Percentiles rank a stretch among this genome's conserved stretches.
phyloP scores from a whole-genome alignment of 2,797 vertebrate genomes.

The Neosilurus hyrtlii region DNA sequence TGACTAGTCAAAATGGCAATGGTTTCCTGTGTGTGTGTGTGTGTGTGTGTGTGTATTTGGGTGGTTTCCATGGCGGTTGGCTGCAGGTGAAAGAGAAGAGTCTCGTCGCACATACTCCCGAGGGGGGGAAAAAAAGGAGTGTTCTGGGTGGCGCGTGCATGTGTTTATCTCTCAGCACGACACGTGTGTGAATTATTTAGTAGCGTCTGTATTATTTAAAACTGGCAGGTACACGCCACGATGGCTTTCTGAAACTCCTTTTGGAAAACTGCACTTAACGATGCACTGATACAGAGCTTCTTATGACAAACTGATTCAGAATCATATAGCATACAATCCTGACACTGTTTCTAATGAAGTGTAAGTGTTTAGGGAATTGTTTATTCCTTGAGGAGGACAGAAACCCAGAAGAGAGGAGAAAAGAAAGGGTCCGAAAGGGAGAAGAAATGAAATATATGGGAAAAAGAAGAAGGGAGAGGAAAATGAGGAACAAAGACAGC shows the following conservation, averaged over 20 bases:
- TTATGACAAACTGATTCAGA: background rate
- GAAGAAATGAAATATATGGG: background rate
- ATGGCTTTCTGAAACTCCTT: constrained; percentile 53
- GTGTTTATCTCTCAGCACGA: constrained; percentile 45
- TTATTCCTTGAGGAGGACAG: background rate
- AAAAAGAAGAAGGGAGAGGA: background rate
- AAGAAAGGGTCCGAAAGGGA: background rate
- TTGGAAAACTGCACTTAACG: background rate
- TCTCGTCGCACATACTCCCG: constrained; percentile 16
- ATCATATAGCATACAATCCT: background rate
- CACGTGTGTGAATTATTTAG: constrained; percentile 60
- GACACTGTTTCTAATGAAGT: background rate
- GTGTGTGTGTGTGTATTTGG: background rate
- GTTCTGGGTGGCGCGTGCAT: background rate
- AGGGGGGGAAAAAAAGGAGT: background rate
- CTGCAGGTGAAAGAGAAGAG: constrained; percentile 44
- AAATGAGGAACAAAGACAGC: background rate
- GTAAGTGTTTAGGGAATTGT: background rate
- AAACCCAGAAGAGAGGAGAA: background rate
- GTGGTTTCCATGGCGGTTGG: constrained; percentile 13
- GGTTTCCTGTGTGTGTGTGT: background rate
- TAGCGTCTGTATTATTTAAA: constrained; percentile 55
- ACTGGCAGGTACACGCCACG: constrained; percentile 50
- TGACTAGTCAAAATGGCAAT: background rate
- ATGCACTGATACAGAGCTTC: background rate